Percentiles rank a stretch among this genome's conserved stretches.
phyloP scores from a whole-genome alignment of 2,113 vertebrate genomes.

The Puma concolor region DNA sequence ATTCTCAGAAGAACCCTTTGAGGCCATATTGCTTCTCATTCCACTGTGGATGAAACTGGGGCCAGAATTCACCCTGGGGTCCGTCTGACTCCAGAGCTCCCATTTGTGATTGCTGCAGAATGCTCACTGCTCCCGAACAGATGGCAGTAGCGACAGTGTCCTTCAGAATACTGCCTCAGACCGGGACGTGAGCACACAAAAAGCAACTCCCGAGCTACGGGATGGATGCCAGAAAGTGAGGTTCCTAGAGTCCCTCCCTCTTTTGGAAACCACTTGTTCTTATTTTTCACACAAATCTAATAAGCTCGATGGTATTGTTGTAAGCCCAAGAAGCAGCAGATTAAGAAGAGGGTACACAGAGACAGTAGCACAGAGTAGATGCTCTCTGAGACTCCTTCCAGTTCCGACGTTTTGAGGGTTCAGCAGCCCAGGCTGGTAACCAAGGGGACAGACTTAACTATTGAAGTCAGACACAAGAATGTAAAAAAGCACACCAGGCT shows the following conservation, averaged over 20 bases:
- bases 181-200: not conserved
- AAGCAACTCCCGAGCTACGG: not conserved
- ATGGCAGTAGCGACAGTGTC: too few relatives aligned
- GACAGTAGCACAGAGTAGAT: not conserved
- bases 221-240: not conserved
- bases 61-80: not conserved
- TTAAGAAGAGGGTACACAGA: not conserved
- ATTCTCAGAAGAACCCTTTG: conserved; percentile 25
- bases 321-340: not conserved
- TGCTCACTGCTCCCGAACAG: not conserved
- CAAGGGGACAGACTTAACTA: not conserved
- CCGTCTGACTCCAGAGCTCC: not conserved
- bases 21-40: not conserved
- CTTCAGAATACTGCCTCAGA: not conserved
- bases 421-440: not conserved
- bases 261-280: not conserved
- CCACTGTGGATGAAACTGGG: not conserved
- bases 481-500: not conserved
- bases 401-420: not conserved
- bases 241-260: not conserved
- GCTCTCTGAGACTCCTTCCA: not conserved
- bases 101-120: not conserved
- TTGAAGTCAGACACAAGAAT: not conserved
- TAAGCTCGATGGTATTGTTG: not conserved
- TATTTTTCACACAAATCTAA: not conserved